These are phyloP conservation scores for Hystrix brachyura DNA, from an alignment of 2,113 vertebrate genomes.

Conservation along the genomic window DNA sequence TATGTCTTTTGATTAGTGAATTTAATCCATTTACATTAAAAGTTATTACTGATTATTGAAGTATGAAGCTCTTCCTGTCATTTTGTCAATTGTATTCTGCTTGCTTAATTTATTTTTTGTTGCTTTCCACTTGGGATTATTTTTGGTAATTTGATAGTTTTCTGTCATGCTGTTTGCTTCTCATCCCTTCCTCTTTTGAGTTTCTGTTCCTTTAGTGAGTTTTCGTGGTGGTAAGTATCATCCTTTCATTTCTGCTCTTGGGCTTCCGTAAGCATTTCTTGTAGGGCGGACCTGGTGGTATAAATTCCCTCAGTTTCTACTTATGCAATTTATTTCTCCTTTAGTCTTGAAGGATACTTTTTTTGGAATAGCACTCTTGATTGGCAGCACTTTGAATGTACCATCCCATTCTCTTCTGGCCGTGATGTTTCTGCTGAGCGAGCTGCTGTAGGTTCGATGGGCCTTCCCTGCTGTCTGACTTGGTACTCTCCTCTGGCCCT, in stretches of 20 bases:
- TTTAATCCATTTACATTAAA: background rate
- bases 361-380: background rate
- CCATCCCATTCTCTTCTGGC: background rate
- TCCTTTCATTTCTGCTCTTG: no score
- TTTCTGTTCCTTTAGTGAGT: background rate
- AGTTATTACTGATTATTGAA: background rate
- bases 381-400: background rate
- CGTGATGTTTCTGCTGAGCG: background rate
- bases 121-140: background rate
- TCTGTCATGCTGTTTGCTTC: background rate
- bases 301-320: background rate
- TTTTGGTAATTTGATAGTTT: background rate
- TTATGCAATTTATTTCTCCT: background rate
- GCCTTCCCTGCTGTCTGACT: background rate
- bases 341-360: background rate
- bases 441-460: background rate
- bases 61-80: no score
- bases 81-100: background rate
- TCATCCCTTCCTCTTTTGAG: background rate
- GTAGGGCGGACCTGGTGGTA: background rate
- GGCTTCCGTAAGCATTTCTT: background rate
- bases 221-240: background rate
- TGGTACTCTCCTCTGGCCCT: background rate
- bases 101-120: background rate
- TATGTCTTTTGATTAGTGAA: background rate